phyloP scores from a whole-genome alignment of 2,888 invertebrate species.

The Caenorhabditis becei region DNA sequence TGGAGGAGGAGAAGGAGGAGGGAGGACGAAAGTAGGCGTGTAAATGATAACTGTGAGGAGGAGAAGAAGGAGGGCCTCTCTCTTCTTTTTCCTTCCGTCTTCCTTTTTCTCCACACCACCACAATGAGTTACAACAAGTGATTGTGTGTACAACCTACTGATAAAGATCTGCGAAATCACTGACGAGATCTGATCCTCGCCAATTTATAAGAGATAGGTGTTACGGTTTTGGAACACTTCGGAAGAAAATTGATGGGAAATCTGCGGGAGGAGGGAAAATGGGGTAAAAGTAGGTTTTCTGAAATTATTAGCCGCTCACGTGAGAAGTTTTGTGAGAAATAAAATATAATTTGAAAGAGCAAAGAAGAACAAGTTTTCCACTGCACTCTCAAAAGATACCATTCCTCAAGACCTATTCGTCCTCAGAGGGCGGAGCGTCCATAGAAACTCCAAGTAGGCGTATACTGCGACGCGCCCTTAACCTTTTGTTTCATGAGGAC shows the following conservation, averaged over 20 bases:
- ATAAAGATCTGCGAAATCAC: constrained; percentile 56
- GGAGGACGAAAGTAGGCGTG: constrained; percentile 58
- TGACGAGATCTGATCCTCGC: constrained; percentile 18
- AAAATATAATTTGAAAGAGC: too few species aligned
- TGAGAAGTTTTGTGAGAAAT: too few species aligned
- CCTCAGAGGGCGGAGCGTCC: neutral
- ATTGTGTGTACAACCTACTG: constrained; percentile 40
- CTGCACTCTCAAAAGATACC: too few species aligned
- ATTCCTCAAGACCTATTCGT: neutral
- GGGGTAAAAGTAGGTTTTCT: neutral
- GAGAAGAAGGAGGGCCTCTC: constrained; percentile 6
- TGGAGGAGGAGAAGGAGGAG: constrained; percentile 19
- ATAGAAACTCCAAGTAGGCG: neutral
- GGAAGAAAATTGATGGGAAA: neutral
- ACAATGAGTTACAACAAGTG: constrained; percentile 54
- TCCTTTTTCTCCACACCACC: constrained; percentile 27
- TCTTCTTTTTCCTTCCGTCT: constrained; percentile 31
- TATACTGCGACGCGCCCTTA: neutral
- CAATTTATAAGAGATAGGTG: constrained; percentile 46
- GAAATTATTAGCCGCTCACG: too few species aligned
- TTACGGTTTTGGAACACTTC: constrained; percentile 44
- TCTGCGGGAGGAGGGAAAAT: neutral
- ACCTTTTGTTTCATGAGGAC: constrained; percentile 8
- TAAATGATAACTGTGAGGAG: constrained; percentile 59
- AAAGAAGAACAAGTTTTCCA: neutral